Percentiles rank a stretch among this genome's conserved stretches.
phyloP scores from a whole-genome alignment of 2,797 vertebrate species.

The Pseudochaenichthys georgianus region DNA sequence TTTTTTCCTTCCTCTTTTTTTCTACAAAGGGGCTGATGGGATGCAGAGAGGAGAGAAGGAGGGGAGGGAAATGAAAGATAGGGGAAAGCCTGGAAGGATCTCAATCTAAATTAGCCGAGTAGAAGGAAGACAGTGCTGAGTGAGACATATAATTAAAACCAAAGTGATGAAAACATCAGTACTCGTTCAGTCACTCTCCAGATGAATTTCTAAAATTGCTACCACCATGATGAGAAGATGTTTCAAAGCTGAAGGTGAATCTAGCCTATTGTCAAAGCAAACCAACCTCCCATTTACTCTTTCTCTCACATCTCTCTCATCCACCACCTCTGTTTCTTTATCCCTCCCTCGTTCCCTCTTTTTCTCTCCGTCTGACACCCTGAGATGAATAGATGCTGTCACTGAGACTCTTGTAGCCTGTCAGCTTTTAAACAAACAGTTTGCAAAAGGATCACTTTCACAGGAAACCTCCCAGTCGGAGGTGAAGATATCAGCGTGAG shows the following conservation, averaged over 20 bases:
- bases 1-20: slow-evolving; percentile 72
- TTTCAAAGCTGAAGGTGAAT: slow-evolving; percentile 73
- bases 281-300: slow-evolving; percentile 45
- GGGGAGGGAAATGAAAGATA: slow-evolving; percentile 85
- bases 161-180: slow-evolving; percentile 84
- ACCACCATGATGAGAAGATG: slow-evolving; percentile 59
- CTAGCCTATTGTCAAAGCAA: slow-evolving; percentile 45
- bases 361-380: slow-evolving; percentile 64
- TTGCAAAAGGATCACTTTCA: slow-evolving; percentile 76
- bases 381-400: slow-evolving; percentile 85
- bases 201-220: slow-evolving; percentile 70
- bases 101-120: slow-evolving; percentile 88
- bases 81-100: slow-evolving; percentile 86
- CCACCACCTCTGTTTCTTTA: slow-evolving; percentile 52
- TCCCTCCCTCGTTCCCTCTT: slow-evolving; percentile 52
- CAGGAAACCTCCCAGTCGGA: slow-evolving; percentile 69
- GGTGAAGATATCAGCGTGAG: slow-evolving; percentile 59
- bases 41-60: slow-evolving; percentile 83
- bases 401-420: slow-evolving; percentile 83
- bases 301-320: slow-evolving; percentile 43
- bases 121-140: slow-evolving; percentile 83
- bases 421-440: slow-evolving; percentile 84
- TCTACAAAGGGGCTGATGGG: slow-evolving; percentile 85
- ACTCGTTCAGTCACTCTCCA: slow-evolving; percentile 68
- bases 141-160: slow-evolving; percentile 85